Evolutionary conservation across 23 tunicate genomes (phyloP), one percentile per base, ranked within the genome.

Genomic region (Ascidia mentula): DNA sequence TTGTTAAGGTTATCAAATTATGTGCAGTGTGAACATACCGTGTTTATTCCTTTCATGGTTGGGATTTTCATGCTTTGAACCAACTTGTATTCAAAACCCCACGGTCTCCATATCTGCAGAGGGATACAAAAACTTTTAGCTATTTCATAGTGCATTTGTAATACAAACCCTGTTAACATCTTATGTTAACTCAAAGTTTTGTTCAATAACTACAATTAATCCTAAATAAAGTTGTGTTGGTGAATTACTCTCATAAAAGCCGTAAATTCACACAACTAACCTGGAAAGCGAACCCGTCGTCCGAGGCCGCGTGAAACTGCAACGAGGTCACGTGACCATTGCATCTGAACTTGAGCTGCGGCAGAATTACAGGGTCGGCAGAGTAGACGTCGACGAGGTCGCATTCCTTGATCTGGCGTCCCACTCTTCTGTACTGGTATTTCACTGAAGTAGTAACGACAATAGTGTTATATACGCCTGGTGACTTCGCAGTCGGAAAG

Each of bases 51-150:
- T 1, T 7, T 38, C 45, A 1, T 46, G 28, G 80, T 42, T 13
- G 35, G 15, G 15, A 77, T 34, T 3, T 15, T 15, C 32, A 38
- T 22, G 13, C 53, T 36, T 4, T 77, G 69, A 0, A 77, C 32
- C 7, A 77, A 46, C 69, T 46, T 77, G 80, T 77, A 77, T 28
- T 77, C 80, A 40, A 36, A 77, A 42, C 80, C 80, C 69, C 69
- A 77, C 36, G 80, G 80, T 45, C 80, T 40, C 80, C 80, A 77
- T 28, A 77, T 40, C 80, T 77, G 80, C 37, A 3, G 36, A 53
- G 24, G n/a, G n/a, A n/a, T n/a, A n/a, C n/a, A n/a, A n/a, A n/a
- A n/a, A n/a, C n/a, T n/a, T n/a, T n/a, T n/a, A n/a, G n/a, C n/a
- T n/a, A n/a, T n/a, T n/a, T n/a, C n/a, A n/a, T n/a, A n/a, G n/a